These are phyloP conservation scores for Drosophila saltans DNA, from an alignment of 1,140 invertebrate species.

Conservation along the genomic window DNA sequence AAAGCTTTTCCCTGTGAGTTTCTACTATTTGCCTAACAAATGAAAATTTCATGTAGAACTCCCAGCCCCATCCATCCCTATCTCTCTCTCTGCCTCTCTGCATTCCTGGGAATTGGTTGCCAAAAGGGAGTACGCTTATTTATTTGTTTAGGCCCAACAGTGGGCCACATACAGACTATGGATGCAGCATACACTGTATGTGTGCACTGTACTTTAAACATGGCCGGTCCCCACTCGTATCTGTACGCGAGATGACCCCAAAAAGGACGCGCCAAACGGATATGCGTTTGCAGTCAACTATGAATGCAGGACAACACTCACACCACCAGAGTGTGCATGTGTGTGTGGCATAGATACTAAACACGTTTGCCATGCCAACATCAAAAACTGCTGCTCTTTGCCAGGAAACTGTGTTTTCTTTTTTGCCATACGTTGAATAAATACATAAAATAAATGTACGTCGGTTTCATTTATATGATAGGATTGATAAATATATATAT, in stretches of 20 bases:
- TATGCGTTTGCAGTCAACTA: conserved; percentile 75
- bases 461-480: not conserved
- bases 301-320: conserved; percentile 53
- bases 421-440: conserved; percentile 1
- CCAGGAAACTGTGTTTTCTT: conserved; percentile 3
- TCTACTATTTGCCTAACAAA: conserved; percentile 75
- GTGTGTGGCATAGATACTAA: conserved; percentile 44
- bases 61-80: not conserved
- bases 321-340: conserved; percentile 15
- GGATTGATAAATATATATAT: conserved; percentile 2
- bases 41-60: conserved; percentile 74
- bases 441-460: conserved; percentile 9
- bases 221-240: conserved; percentile 7
- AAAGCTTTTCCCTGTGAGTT: conserved; percentile 45
- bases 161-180: conserved; percentile 63
- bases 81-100: conserved; percentile 9
- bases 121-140: conserved; percentile 75
- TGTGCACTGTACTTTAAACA: not conserved
- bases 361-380: conserved; percentile 59
- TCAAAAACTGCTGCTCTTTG: not conserved
- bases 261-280: conserved; percentile 62
- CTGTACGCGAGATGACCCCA: conserved; percentile 35
- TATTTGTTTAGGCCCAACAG: conserved; percentile 79
- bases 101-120: conserved; percentile 65
- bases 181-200: not conserved